phyloP scores from a whole-genome alignment of 2,888 invertebrate genomes.

The Agapetus fuscipes region DNA sequence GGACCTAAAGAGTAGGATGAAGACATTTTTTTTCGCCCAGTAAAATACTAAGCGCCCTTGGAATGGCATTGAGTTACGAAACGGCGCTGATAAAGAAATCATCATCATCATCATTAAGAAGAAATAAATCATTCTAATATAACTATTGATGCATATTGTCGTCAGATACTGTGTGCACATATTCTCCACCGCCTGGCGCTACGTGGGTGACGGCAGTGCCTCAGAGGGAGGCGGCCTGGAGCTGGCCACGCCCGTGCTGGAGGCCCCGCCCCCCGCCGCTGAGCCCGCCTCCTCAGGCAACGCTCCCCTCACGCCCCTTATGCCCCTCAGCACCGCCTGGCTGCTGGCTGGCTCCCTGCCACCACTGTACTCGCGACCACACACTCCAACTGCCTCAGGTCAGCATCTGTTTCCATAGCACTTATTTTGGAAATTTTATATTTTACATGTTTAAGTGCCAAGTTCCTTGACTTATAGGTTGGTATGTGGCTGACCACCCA shows the following conservation, averaged over 20 bases:
- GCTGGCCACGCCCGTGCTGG: conserved; percentile 66
- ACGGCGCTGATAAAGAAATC: too few relatives aligned
- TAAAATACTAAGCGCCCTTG: too few relatives aligned
- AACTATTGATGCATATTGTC: too few relatives aligned
- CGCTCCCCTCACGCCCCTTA: conserved; percentile 33
- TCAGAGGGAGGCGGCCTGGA: conserved; percentile 46
- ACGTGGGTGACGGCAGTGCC: conserved; percentile 31
- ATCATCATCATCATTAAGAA: too few relatives aligned
- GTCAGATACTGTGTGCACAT: conserved; percentile 40
- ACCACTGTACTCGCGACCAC: conserved; percentile 43
- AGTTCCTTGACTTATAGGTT: too few relatives aligned
- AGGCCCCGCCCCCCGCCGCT: conserved; percentile 35
- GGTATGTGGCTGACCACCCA: too few relatives aligned
- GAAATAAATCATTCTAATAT: too few relatives aligned
- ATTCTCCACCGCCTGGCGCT: conserved; percentile 48
- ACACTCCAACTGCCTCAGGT: conserved; percentile 23
- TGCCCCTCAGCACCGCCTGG: conserved; percentile 62
- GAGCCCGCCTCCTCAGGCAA: conserved; percentile 20
- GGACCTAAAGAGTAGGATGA: too few relatives aligned
- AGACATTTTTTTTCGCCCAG: too few relatives aligned
- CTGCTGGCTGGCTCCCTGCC: conserved; percentile 57
- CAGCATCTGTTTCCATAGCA: conserved; percentile 12
- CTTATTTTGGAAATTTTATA: neutral
- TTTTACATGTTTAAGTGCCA: too few relatives aligned
- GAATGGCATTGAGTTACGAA: too few relatives aligned